Evolutionary conservation across 2,797 vertebrate species (phyloP), one percentile per base, ranked within the genome.

Genomic region (Bradypodion ventrale): DNA sequence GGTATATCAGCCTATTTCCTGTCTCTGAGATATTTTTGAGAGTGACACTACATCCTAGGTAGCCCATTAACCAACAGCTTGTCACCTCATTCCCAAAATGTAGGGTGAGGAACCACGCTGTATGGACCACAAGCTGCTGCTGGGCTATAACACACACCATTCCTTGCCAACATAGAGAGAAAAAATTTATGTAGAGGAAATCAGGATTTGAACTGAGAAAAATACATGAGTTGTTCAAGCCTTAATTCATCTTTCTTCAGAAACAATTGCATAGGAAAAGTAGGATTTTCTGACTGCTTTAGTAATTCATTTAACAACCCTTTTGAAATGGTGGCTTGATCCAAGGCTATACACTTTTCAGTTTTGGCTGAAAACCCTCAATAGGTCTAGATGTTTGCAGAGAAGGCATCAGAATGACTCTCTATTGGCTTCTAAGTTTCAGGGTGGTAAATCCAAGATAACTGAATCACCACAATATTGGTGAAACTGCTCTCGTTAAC

Each of bases 181-280:
- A 23, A 15, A 68, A 37, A n/a, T 23, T 12, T 21, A 69, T 25
- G 7, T 66, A 29, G 35, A 1, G 37, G 19, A 75, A 56, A 16
- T 56, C 32, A 59, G 7, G 23, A 3, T 56, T 46, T 49, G 29
- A n/a, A 75, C 49, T 56, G 52, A 21, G 52, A 56, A n/a, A n/a
- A n/a, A n/a, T n/a, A 15, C 52, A 13, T 21, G 16, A 19, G 13
- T 56, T 56, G 52, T 56, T 56, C 46, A 19, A 70, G 37, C 40
- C 68, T 70, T 70, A 49, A 73, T 5, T 16, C 35, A n/a, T 59
- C 37, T 72, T 29, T 59, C 19, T 78, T 25, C 9, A 56, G 16
- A 56, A 93, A 88, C 27, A 52, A 25, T 87, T 90, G 88, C 63
- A 86, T 81, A 62, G 78, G 59, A 76, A 56, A 86, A 84, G 93